Conservation (phyloP, 2,888 invertebrate species). For the Erannis defoliaria region DNA sequence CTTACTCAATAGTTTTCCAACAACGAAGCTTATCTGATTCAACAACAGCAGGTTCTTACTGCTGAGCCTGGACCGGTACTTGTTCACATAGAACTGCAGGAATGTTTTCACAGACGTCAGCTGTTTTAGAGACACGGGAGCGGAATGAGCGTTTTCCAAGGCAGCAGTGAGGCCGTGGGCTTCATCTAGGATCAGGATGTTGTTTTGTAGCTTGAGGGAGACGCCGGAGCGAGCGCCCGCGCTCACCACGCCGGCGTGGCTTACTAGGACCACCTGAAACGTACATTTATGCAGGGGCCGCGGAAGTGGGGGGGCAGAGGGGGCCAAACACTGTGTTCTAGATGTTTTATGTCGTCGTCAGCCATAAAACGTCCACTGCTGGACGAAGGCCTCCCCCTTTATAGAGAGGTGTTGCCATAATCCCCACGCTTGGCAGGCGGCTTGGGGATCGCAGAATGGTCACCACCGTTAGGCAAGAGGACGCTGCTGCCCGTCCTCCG, state of each 20-base stretch:
- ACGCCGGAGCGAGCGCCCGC: slow-evolving; percentile 75
- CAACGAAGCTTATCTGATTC: slow-evolving; percentile 93
- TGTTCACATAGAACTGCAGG: slow-evolving; percentile 90
- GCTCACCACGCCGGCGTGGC: slow-evolving; percentile 79
- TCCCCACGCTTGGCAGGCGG: too few relatives aligned
- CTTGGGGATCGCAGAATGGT: too few relatives aligned
- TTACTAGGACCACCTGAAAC: slow-evolving; percentile 75
- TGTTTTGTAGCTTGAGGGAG: slow-evolving; percentile 87
- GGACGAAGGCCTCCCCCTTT: too few relatives aligned
- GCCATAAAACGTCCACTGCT: too few relatives aligned
- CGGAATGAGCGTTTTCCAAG: slow-evolving; percentile 94
- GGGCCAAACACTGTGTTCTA: too few relatives aligned
- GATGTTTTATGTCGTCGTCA: too few relatives aligned
- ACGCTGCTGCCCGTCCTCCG: too few relatives aligned
- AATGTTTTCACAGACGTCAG: slow-evolving; percentile 88
- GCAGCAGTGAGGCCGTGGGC: slow-evolving; percentile 98
- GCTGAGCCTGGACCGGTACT: slow-evolving; percentile 91
- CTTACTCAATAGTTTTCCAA: slow-evolving; percentile 88
- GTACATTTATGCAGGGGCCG: too few relatives aligned
- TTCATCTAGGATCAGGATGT: slow-evolving; percentile 96
- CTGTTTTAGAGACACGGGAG: slow-evolving; percentile 90
- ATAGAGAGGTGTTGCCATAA: too few relatives aligned
- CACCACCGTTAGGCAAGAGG: too few relatives aligned
- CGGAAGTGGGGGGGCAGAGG: too few relatives aligned
- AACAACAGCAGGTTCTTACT: slow-evolving; percentile 93